These are phyloP conservation scores for Erythrocercus mccallii DNA, from an alignment of 2,113 vertebrate genomes.

Conservation along the genomic window DNA sequence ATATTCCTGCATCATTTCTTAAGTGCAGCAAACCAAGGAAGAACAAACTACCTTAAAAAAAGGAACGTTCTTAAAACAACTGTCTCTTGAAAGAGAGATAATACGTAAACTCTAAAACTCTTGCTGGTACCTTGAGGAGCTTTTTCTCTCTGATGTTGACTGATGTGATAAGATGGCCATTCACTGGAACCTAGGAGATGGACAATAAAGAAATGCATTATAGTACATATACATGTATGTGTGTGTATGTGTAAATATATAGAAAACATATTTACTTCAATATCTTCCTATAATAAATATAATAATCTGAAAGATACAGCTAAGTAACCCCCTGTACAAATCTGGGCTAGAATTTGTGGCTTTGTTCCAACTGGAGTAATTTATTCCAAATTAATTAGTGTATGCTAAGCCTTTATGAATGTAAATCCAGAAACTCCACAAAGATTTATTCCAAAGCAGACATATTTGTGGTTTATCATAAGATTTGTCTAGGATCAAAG, in stretches of 20 bases:
- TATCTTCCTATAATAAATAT: not conserved
- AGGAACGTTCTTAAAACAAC: not conserved
- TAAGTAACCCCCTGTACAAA: not conserved
- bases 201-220: not conserved
- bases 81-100: not conserved
- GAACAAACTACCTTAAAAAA: not conserved
- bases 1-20: not conserved
- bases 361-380: not conserved
- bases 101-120: not conserved
- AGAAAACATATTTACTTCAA: not conserved
- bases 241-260: not conserved
- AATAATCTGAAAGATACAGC: not conserved
- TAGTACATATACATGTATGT: not conserved
- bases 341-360: not conserved
- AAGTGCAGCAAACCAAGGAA: not conserved
- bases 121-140: conserved; percentile 38
- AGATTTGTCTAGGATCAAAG: conserved; percentile 36
- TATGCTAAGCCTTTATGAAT: conserved; percentile 18
- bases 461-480: conserved; percentile 42
- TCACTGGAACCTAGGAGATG: conserved; percentile 15
- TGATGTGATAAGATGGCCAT: conserved; percentile 8
- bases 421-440: conserved; percentile 15
- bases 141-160: conserved; percentile 36
- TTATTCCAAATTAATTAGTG: conserved; percentile 47
- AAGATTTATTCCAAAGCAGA: conserved; percentile 38